Evolutionary conservation across 2,113 vertebrate genomes (phyloP), one percentile per base, ranked within the genome.

Genomic region (Aegotheles bennettii): DNA sequence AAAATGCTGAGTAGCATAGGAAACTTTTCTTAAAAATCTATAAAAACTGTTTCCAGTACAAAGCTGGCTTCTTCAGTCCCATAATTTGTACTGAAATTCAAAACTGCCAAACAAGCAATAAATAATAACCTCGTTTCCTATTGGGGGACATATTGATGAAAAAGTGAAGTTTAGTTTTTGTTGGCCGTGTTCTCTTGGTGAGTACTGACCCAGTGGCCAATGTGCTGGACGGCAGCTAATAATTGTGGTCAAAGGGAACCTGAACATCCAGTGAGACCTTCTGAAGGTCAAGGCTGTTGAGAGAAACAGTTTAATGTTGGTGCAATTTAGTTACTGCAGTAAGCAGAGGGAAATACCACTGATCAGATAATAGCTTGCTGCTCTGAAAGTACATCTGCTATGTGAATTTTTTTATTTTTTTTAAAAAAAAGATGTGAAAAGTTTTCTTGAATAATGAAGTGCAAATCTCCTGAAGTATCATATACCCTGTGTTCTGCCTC

Each of bases 261-360:
- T 80, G 10, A 43, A 43, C 28, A 43, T 65, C 59, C 50, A 57
- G 25, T 42, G 51, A 71, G 75, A 64, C 25, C 13, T 73, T 90
- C 26, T 56, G 33, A 65, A 76, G 64, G 84, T 74, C 42, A 89
- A 60, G 12, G 11, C 53, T 57, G 8, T 57, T 87, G 47, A 77
- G 65, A 80, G 67, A 68, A 81, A 65, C 13, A 64, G 50, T 53
- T 89, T 69, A 29, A 56, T 84, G 71, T 73, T 36, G 28, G 40
- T 74, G 45, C 13, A 21, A 11, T 69, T 79, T 86, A 83, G 64
- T 86, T 86, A 54, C 26, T 65, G 6, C n/a, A 56, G 53, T 69
- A 86, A 79, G 18, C n/a, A 65, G 64, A 84, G 48, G 17, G 71
- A 95, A 88, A 59, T 86, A 25, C 26, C 26, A 64, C 60, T 36